Evolutionary conservation across 2,113 vertebrate species (phyloP), one percentile per base, ranked within the genome.

Genomic region (Rhadina sibilatrix): DNA sequence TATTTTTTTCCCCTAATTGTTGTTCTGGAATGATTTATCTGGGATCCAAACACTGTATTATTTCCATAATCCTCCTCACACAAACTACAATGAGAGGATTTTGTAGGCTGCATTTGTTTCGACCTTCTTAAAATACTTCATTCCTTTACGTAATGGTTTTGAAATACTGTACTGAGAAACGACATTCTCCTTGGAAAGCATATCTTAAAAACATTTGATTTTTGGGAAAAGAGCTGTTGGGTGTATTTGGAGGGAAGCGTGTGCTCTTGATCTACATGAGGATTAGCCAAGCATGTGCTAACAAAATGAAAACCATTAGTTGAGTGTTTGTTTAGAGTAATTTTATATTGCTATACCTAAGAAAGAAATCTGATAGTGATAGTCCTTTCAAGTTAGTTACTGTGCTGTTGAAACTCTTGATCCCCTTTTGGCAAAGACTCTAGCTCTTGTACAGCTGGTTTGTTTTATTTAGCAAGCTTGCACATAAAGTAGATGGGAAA

Each of bases 381-480:
- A 46, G 3, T 76, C 24, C 77, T 81, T 93, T 77, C 63, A 79
- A 79, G 47, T 64, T 91, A 60, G n/a, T 56, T 66, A 14, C 57
- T 76, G 18, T 1, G 1, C 42, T 75, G 64, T 54, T 86, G 75
- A 70, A 88, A 47, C 54, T 72, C 75, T 80, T 74, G 68, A 74
- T 95, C 79, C 85, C 3, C 1, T 84, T 88, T 88, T 95, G 92
- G 83, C 92, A 78, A 76, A 61, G 93, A n/a, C 6, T 4, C 27
- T 25, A 10, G 35, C 35, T 85, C 50, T 81, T 54, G 59, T 83
- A 24, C 75, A 63, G 92, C 82, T 91, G 84, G 42, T 69, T 85
- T 76, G 76, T 69, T 91, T 74, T 83, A 90, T 90, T 93, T 79
- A 90, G 94, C 92, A 94, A 95, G 87, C 87, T 93, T 90, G 90